These are phyloP conservation scores for Ornithoptera priamus DNA, from an alignment of 2,888 invertebrate species.

Conservation along the genomic window DNA sequence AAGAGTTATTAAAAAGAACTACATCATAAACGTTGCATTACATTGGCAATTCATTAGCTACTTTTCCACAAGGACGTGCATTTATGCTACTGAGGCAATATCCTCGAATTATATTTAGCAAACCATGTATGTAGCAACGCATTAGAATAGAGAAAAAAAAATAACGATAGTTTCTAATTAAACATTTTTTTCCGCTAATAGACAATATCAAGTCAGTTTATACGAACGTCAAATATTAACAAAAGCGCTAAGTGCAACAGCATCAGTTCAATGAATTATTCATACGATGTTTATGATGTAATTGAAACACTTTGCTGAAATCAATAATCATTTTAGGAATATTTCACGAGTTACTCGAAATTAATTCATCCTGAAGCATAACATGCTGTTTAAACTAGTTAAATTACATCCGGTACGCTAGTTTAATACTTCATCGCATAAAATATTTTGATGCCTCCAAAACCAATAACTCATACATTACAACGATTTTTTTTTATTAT, in stretches of 20 bases:
- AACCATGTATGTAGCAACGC: background rate
- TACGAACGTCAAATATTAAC: background rate
- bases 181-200: background rate
- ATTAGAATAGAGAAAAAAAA: background rate
- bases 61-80: slow-evolving; percentile 1
- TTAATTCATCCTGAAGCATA: background rate
- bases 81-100: background rate
- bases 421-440: background rate
- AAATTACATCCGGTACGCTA: background rate
- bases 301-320: too few species aligned
- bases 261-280: too few species aligned
- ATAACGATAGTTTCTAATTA: background rate
- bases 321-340: too few species aligned
- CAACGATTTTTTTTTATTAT: too few species aligned
- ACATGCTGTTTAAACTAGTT: background rate
- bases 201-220: background rate
- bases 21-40: background rate
- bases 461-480: too few species aligned
- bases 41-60: background rate
- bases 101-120: background rate
- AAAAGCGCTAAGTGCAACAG: too few species aligned
- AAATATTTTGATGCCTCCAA: background rate
- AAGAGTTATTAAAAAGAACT: background rate
- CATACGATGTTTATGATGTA: too few species aligned
- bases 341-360: background rate